phyloP scores from a whole-genome alignment of 2,888 invertebrate species.

The Aspidiotus destructor region DNA sequence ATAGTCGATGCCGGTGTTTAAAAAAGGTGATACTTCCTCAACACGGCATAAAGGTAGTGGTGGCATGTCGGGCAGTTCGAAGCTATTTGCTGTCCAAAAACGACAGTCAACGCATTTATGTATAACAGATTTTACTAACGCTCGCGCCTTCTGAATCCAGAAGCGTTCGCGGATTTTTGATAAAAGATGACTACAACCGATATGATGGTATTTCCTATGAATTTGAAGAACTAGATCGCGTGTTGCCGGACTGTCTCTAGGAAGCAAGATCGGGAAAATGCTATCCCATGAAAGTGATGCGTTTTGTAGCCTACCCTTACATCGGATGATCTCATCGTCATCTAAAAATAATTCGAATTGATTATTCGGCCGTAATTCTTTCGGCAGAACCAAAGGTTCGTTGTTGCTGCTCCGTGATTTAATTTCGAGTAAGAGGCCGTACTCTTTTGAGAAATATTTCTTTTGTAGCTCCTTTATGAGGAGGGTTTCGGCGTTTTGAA shows the following conservation, averaged over 20 bases:
- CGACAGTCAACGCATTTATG: not conserved
- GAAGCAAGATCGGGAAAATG: not conserved
- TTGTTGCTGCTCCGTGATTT: no score
- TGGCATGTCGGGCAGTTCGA: not conserved
- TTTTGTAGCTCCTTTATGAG: not conserved
- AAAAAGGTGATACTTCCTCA: not conserved
- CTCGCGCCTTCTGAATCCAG: not conserved
- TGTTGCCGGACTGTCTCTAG: not conserved
- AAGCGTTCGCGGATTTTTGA: not conserved
- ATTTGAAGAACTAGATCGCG: not conserved
- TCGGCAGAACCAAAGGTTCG: rapidly evolving
- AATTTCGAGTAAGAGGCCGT: no score
- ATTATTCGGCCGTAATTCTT: not conserved
- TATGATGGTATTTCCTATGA: not conserved
- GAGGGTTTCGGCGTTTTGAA: not conserved
- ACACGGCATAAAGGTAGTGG: not conserved
- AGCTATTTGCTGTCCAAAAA: not conserved
- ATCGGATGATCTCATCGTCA: not conserved
- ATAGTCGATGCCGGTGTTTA: not conserved
- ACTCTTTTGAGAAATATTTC: not conserved
- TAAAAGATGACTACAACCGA: not conserved
- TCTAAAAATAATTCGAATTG: not conserved
- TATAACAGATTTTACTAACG: not conserved
- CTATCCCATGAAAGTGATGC: not conserved
- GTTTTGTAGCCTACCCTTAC: not conserved